Evolutionary conservation across 2,888 invertebrate species (phyloP), one percentile per base, ranked within the genome.

Genomic region (Harpalus rufipes): DNA sequence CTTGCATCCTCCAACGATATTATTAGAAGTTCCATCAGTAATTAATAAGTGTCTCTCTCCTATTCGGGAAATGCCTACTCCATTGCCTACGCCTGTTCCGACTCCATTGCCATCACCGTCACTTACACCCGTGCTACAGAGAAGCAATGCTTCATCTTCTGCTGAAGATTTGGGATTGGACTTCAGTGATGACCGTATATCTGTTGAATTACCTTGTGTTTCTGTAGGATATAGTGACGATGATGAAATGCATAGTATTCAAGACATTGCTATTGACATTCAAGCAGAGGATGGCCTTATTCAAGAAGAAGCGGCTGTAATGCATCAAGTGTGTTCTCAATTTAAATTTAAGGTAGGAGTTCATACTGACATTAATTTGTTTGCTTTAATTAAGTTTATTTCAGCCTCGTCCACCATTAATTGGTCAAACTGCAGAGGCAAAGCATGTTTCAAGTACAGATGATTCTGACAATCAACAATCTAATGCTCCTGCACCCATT

Each of bases 31-130:
- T 87, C 96, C 96, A 59, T 94, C 93, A 90, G 92, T 93, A 88
- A 94, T 95, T 88, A 95, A 94, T 89, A 95, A 95, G 91, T 96
- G 96, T 92, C 93, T 96, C 87, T 96, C 96, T 79, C 96, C 96
- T 0, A 96, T 96, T 87, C 92, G 95, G 87, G 96, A 96, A 90
- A 92, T 96, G 87, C 96, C 96, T 2, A 96, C 96, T 0, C 95
- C 95, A 21, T 91, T 95, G 39, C 95, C 95, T 14, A 95, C 96
- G 4, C 95, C 95, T 5, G 92, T 95, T 81, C 95, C 95, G 12
- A 93, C 93, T 10, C 93, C 93, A 0, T 90, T 92, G 0, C 92
- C 92, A 0, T 94, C 94, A 12, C 95, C 95, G 3, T 92, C 95
- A 14, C 92, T 95, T 12, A 95, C 95, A 0, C 96, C 95, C 0